Conservation (phyloP, 2,888 invertebrate species). For the Acanthosoma haemorrhoidale region DNA sequence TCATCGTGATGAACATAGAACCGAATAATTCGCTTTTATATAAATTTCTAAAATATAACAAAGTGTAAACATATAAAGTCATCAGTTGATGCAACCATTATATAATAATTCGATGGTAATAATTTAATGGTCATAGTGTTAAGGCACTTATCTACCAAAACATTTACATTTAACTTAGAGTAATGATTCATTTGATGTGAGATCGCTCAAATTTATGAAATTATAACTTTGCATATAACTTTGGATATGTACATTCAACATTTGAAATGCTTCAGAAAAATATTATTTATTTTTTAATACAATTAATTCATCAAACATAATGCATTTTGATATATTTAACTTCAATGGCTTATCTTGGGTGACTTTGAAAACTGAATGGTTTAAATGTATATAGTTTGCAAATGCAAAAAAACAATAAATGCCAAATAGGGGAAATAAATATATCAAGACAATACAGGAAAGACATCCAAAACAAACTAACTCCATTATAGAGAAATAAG, state of each 20-base stretch:
- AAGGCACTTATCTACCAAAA: slow-evolving; percentile 28
- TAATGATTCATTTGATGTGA: neutral
- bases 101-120: slow-evolving; percentile 3
- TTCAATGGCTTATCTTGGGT: no score
- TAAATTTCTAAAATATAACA: slow-evolving; percentile 10
- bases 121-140: slow-evolving; percentile 18
- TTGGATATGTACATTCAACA: slow-evolving; percentile 21
- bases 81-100: slow-evolving; percentile 4
- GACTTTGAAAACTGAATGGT: no score
- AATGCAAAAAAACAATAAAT: no score
- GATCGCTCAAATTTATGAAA: neutral
- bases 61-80: slow-evolving; percentile 24
- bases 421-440: no score
- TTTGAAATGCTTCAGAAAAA: slow-evolving; percentile 6
- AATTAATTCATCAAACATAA: no score
- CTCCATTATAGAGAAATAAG: no score
- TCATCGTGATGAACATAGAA: neutral
- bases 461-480: no score
- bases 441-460: no score
- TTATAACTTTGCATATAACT: neutral
- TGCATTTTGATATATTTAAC: no score
- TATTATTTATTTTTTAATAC: no score
- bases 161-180: slow-evolving; percentile 11
- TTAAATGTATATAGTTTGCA: no score
- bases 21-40: neutral